Conservation (phyloP, 2,888 invertebrate species). For the Eristalinus aeneus region DNA sequence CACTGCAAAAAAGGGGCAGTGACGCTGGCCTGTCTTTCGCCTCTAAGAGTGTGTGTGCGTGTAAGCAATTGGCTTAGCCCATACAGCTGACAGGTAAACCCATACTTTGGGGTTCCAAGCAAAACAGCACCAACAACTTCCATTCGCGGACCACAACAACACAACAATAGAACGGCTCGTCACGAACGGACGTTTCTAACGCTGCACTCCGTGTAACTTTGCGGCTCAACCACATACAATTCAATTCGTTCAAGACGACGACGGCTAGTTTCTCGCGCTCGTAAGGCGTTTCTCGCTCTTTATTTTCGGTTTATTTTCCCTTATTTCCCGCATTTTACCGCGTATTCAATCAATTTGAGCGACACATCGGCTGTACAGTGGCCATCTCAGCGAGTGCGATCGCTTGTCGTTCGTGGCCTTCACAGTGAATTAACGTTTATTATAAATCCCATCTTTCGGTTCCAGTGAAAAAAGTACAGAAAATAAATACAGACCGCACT, state of each 20-base stretch:
- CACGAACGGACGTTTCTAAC: constrained; percentile 77
- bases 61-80: constrained; percentile 51
- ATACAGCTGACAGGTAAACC: constrained; percentile 66
- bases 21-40: constrained; percentile 14
- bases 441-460: constrained; percentile 24
- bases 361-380: constrained; percentile 40
- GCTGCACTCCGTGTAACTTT: constrained; percentile 48
- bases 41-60: constrained; percentile 31
- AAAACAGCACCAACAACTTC: constrained; percentile 68
- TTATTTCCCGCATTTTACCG: constrained; percentile 44
- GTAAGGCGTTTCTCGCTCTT: constrained; percentile 37
- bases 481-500: neutral
- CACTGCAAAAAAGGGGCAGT: constrained; percentile 50
- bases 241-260: constrained; percentile 66
- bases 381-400: constrained; percentile 22
- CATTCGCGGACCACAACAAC: constrained; percentile 71
- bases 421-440: constrained; percentile 55
- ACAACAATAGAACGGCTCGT: constrained; percentile 81
- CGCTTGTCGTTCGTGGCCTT: constrained; percentile 37
- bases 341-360: constrained; percentile 48
- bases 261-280: constrained; percentile 59
- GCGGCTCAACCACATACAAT: constrained; percentile 52
- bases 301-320: constrained; percentile 59
- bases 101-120: constrained; percentile 10
- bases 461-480: constrained; percentile 1